A percentile compares a stretch with the other conserved stretches of the same genome.
Conservation (phyloP, 2,113 vertebrate genomes). For the Pagrus major region DNA sequence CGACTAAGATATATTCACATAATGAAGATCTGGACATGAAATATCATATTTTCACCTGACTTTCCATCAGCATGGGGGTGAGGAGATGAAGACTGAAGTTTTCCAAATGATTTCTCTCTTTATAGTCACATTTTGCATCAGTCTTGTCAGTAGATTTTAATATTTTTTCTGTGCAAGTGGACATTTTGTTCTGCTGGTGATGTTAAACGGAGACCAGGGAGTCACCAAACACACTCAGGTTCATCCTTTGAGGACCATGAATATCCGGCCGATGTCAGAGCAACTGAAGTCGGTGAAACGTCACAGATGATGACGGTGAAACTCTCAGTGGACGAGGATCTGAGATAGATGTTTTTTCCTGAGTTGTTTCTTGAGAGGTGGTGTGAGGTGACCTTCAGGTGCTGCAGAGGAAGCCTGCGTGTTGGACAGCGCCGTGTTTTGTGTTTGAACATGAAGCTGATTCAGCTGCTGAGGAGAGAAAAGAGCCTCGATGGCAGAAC, state of each 20-base stretch:
- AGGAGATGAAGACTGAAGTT: no score
- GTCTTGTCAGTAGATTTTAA: background rate
- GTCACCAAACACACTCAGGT: background rate
- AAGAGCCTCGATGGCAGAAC: background rate
- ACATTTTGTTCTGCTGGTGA: background rate
- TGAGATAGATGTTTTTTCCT: background rate
- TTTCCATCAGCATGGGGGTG: no score
- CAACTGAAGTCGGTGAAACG: background rate
- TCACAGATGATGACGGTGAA: background rate
- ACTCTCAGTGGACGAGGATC: no score
- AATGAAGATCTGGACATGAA: no score
- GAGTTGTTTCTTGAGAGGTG: background rate
- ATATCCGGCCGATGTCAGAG: background rate
- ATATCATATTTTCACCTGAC: no score
- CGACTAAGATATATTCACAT: no score
- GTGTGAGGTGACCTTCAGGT: background rate
- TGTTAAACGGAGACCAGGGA: background rate
- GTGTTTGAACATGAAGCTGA: slow-evolving; percentile 6
- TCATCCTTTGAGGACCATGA: background rate
- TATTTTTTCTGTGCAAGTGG: background rate
- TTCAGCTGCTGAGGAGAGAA: slow-evolving; percentile 28
- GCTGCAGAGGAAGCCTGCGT: background rate
- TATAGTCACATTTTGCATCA: no score
- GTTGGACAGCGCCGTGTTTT: background rate
- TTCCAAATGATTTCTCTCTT: no score